These are phyloP conservation scores for Eupithecia insigniata DNA, from an alignment of 2,888 invertebrate species.

Conservation along the genomic window DNA sequence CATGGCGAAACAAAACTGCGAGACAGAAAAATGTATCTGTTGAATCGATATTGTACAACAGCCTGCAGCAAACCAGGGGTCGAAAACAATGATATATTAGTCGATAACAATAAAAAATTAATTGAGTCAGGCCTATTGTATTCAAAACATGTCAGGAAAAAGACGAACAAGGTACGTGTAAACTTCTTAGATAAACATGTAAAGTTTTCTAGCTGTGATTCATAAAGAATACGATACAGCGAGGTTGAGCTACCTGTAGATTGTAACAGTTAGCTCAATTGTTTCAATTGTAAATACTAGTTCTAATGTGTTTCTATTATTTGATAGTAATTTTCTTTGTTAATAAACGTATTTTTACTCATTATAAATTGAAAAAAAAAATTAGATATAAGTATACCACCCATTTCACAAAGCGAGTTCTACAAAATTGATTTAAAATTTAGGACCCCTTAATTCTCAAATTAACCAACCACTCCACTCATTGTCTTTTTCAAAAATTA, in stretches of 20 bases:
- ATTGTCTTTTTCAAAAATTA: neutral
- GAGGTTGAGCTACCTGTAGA: too few species aligned
- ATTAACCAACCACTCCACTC: neutral
- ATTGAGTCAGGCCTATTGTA: constrained; percentile 3
- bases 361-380: too few species aligned
- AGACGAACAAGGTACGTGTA: neutral
- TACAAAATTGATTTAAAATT: neutral
- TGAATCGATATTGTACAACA: neutral
- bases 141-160: neutral
- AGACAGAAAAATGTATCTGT: constrained; percentile 16
- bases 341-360: too few species aligned
- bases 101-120: constrained; percentile 1
- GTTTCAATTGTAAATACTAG: too few species aligned
- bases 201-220: neutral
- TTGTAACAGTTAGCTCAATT: too few species aligned
- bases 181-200: neutral
- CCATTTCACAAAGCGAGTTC: neutral
- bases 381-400: neutral
- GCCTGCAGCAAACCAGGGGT: neutral
- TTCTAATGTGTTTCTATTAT: too few species aligned
- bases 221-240: neutral
- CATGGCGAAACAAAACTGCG: constrained; percentile 10
- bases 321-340: too few species aligned
- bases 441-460: neutral
- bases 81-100: neutral